Evolutionary conservation across 1,140 invertebrate genomes (phyloP), one percentile per base, ranked within the genome.

Genomic region (Drosophila cardini): DNA sequence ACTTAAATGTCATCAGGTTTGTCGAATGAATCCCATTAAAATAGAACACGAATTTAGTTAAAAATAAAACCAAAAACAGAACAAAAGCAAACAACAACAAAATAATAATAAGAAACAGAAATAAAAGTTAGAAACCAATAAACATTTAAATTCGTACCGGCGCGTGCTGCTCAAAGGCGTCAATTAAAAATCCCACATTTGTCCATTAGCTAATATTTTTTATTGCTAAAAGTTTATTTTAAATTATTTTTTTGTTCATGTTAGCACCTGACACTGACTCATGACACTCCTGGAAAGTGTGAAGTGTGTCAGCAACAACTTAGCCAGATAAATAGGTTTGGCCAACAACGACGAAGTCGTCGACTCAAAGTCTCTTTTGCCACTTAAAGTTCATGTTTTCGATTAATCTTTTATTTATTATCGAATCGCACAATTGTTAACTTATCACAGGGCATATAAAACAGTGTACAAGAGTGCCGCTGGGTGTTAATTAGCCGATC

Each of bases 111-210:
- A 26, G 10, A 76, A 36, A 56, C 32, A 34, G 42, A 55, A 36
- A 46, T 10, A 61, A 21, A 50, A 16, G 18, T 30, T 52, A 52
- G 34, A 65, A 56, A 56, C 21, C 48, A 60, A 72, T 72, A 68
- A 68, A 68, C 38, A 68, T 67, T 67, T 15, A 21, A 76, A 79
- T 46, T 64, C 57, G 62, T 72, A 32, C 45, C 70, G 80, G 84
- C 84, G 84, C 84, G 84, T 87, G 84, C 84, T 87, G 70, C 61
- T 77, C 67, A 70, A 78, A 84, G 76, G 83, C 80, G 83, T 77
- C 84, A 89, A 89, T 89, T 87, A 80, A 78, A 79, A 83, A 58
- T 34, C 48, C 68, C 70, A 73, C 45, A 38, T 46, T 70, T 72
- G 15, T 65, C 75, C 76, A 86, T 83, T 89, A 87, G 84, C 76